Base-by-base conservation (phyloP, 2,113 vertebrate species). In the Bos indicus region DNA sequence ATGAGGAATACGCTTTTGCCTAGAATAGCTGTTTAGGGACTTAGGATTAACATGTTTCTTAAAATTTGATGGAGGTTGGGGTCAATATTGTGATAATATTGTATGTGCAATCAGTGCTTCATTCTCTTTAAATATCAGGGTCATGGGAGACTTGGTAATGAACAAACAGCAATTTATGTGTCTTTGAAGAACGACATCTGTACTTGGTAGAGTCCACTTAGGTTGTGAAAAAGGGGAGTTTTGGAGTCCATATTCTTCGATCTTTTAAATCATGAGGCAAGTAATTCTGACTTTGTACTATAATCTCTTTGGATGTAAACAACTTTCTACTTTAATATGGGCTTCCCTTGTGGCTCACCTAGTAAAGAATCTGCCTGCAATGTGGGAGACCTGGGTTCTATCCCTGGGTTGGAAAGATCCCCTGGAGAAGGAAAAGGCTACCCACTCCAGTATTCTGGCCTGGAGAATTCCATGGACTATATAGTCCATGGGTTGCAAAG, bases 201-300 rank as follows among this genome's bases (percentile, higher is more conserved):
- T 33, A 48, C 48, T 11, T 83, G 7, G 19, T 33, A 88, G 43
- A 84, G 60, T 23, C 8, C 16, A 87, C 48, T 92, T 13, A 57
- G 26, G 1, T 56, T 36, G 16, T 43, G 25, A 52, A 25, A 51
- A 59, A 33, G 40, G 17, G 33, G 8, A 16, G 7, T 43, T 59
- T 36, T 48, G 40, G 60, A 94, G 13, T 54, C 3, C 5, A 9
- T 33, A 78, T 82, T 85, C 11, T 48, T 81, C 57, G 2, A 26
- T 23, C 33, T 90, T 92, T 60, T 74, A 81, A 86, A 92, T 90
- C 67, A 90, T 9, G 74, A 88, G 9, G 25, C 15, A 80, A 89
- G 26, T 26, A 67, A 54, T 54, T 64, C 30, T 90, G 74, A 57
- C 26, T 95, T 81, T 56, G 7, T 51, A 12, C 30, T 88, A 3